Percentiles rank a stretch among this genome's conserved stretches.
Evolutionary conservation across 2,113 vertebrate genomes (phyloP).

Genomic region (Gyps fulvus): DNA sequence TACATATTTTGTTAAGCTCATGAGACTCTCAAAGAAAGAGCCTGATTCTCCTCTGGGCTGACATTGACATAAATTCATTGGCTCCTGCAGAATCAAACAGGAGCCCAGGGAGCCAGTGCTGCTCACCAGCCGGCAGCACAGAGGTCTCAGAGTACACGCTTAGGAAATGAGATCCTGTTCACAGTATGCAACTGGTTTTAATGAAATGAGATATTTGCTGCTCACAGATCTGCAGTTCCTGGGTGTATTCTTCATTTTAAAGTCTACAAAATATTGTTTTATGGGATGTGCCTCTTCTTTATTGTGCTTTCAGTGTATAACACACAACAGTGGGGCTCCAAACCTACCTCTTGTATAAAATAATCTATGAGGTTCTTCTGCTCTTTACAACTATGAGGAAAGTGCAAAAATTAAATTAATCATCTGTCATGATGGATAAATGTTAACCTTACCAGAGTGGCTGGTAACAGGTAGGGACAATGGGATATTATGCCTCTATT

Average conservation of each 20-base stretch:
- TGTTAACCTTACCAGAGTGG: neutral
- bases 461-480: neutral
- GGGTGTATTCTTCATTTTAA: neutral
- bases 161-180: neutral
- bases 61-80: neutral
- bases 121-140: fast-evolving
- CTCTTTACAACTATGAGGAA: neutral
- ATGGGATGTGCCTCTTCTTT: neutral
- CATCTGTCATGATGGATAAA: neutral
- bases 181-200: neutral
- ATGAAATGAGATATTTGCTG: neutral
- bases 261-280: neutral
- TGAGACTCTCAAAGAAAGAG: neutral
- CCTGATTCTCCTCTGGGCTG: neutral
- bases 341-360: neutral
- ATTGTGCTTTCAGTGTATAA: neutral
- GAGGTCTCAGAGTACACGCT: neutral
- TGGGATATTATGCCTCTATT: neutral
- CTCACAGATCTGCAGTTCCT: neutral
- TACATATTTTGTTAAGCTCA: neutral
- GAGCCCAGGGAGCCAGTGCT: neutral
- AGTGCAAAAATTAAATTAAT: neutral
- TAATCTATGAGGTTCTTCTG: neutral
- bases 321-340: neutral
- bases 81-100: neutral